Evolutionary conservation across 2,113 vertebrate genomes (phyloP).

Genomic region (Indri indri): DNA sequence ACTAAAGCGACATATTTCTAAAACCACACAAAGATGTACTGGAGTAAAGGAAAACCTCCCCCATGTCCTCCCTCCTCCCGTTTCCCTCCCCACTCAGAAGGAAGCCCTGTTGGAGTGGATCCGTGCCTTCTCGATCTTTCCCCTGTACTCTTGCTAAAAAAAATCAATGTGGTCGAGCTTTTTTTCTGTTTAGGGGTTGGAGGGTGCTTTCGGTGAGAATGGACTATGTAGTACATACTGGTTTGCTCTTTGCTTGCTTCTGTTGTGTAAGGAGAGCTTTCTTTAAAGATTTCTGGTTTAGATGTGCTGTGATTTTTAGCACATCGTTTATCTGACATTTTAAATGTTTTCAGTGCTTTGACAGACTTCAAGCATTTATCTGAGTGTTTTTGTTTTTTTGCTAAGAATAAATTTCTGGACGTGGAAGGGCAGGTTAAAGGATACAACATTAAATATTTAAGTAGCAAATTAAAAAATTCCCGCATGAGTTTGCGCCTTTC

Average conservation of each 20-base stretch:
- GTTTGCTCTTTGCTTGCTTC: not conserved
- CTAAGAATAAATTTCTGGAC: not conserved
- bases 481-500: not conserved
- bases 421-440: not conserved
- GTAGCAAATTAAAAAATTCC: not conserved
- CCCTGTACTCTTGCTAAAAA: not conserved
- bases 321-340: not conserved
- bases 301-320: not conserved
- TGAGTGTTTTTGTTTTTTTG: not conserved
- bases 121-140: not conserved
- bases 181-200: not conserved
- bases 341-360: not conserved
- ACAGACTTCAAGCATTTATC: not conserved
- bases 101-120: no score
- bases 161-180: not conserved
- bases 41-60: not conserved
- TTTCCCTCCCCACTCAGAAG: no score
- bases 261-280: not conserved
- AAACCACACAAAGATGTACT: not conserved
- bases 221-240: accelerated
- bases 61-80: accelerated
- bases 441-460: not conserved
- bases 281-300: not conserved
- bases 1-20: not conserved
- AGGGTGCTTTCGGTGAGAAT: not conserved